Evolutionary conservation across 2,888 invertebrate species (phyloP), one percentile per base, ranked within the genome.

Genomic region (Norana najaformis): DNA sequence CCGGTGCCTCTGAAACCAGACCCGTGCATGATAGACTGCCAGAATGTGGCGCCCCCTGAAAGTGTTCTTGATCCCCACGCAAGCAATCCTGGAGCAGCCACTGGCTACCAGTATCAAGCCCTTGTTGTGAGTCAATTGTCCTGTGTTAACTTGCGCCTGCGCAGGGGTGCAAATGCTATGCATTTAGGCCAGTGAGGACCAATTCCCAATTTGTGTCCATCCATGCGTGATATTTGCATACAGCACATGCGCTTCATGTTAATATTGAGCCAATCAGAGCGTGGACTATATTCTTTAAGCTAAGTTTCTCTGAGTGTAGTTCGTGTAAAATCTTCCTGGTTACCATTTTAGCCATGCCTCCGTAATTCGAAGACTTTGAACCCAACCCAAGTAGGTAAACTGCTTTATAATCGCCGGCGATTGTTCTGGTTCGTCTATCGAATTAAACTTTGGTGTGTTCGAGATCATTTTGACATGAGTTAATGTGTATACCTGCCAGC

Each of bases 341-440:
- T n/a, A 69, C 0, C 69, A 2, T 69, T 69, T n/a, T 0, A 69
- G n/a, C 11, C 69, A 69, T 69, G 69, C 69, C 69, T 69, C 6
- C 69, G 69, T 69, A 69, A 69, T 69, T 69, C 69, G 69, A 69
- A n/a, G 69, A n/a, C n/a, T 47, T 69, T 69, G n/a, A 69, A 69
- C n/a, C n/a, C 69, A 69, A 69, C 8, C 30, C 69, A 69, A n/a
- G 69, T 69, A 69, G 6, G 69, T 69, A 30, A n/a, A 69, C 30
- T n/a, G 69, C 69, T 69, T n/a, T 69, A 11, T 69, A 30, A 8
- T 69, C n/a, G 69, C 11, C 30, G 69, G 69, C n/a, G 69, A 69
- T 69, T 16, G 69, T 13, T 69, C n/a, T 69, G 20, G 6, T 13
- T 8, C 6, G 69, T 69, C 69, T 69, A 69, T 69, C 8, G n/a